Percentiles rank a stretch among this genome's conserved stretches.
phyloP scores from a whole-genome alignment of 2,888 invertebrate species.

The Gastracanthus pulcherrimus region DNA sequence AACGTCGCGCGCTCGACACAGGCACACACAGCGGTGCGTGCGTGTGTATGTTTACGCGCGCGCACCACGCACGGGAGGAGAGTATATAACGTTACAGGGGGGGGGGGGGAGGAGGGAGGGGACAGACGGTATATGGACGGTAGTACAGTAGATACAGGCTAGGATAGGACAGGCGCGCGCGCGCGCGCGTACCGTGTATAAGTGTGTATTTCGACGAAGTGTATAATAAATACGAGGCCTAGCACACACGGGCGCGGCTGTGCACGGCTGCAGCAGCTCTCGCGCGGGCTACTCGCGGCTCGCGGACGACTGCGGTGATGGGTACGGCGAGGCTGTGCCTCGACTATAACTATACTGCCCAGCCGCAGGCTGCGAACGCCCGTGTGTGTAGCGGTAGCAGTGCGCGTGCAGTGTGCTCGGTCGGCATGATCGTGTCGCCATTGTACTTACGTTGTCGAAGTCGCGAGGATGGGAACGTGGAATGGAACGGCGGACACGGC shows the following conservation, averaged over 20 bases:
- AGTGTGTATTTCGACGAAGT: background rate
- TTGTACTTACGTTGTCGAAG: background rate
- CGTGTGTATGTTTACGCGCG: background rate
- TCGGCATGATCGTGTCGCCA: slow-evolving; percentile 37
- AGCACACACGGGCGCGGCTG: slow-evolving; percentile 71
- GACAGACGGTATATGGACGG: background rate
- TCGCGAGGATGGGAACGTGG: background rate
- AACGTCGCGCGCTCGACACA: background rate
- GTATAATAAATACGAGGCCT: too few relatives aligned
- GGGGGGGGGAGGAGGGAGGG: background rate
- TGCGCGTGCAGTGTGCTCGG: slow-evolving; percentile 64
- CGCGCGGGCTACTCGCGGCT: slow-evolving; percentile 67
- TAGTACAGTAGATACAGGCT: background rate
- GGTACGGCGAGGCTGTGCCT: too few relatives aligned
- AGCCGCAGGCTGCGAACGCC: too few relatives aligned
- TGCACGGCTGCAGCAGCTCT: slow-evolving; percentile 53
- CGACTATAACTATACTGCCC: too few relatives aligned
- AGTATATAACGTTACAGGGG: too few relatives aligned
- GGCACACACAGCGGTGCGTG: slow-evolving; percentile 9
- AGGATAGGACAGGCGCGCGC: background rate
- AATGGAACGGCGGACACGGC: slow-evolving; percentile 33
- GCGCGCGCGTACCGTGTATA: background rate
- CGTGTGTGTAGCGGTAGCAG: slow-evolving; percentile 64
- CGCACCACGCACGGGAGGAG: slow-evolving; percentile 12
- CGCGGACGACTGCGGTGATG: too few relatives aligned